A percentile compares a stretch with the other conserved stretches of the same genome.
Evolutionary conservation across 1,140 invertebrate genomes (phyloP).

Genomic region (Neomicropteryx cornuta): DNA sequence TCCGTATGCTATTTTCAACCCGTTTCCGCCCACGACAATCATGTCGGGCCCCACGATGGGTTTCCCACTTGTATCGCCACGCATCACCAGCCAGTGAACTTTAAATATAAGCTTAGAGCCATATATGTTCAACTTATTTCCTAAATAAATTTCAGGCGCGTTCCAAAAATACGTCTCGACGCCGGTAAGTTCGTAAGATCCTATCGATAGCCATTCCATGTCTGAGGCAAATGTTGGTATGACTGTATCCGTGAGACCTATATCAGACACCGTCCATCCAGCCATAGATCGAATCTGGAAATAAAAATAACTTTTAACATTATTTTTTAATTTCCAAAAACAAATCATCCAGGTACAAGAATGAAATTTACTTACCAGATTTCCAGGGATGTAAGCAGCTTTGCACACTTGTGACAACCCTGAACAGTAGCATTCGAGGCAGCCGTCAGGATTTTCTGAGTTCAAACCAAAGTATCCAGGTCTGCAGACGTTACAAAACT

Average conservation of each 20-base stretch:
- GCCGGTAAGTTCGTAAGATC: slow-evolving; percentile 52
- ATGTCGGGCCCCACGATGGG: slow-evolving; percentile 77
- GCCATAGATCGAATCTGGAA: slow-evolving; percentile 44
- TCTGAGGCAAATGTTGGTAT: slow-evolving; percentile 41
- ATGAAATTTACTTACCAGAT: too few relatives aligned
- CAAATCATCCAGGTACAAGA: too few relatives aligned
- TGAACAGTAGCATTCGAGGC: slow-evolving; percentile 85
- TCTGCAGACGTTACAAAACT: slow-evolving; percentile 72
- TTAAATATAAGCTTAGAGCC: slow-evolving; percentile 68
- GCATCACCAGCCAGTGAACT: slow-evolving; percentile 73
- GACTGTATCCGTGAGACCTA: slow-evolving; percentile 39
- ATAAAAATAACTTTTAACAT: slow-evolving; percentile 6
- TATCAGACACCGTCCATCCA: slow-evolving; percentile 54
- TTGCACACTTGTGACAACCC: slow-evolving; percentile 66
- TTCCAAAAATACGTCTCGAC: slow-evolving; percentile 82
- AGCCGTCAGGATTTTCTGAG: slow-evolving; percentile 67
- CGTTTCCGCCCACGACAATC: slow-evolving; percentile 68
- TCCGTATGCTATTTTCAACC: slow-evolving; percentile 59
- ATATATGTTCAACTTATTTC: slow-evolving; percentile 72
- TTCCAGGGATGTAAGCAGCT: slow-evolving; percentile 41
- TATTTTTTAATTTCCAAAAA: too few relatives aligned
- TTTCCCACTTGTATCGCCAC: slow-evolving; percentile 80
- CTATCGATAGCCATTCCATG: slow-evolving; percentile 43
- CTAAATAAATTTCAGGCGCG: slow-evolving; percentile 62
- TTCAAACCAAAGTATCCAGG: slow-evolving; percentile 75